Conservation (phyloP, 53 echinoderm and acorn worm species). For the Holothuria scabra region DNA sequence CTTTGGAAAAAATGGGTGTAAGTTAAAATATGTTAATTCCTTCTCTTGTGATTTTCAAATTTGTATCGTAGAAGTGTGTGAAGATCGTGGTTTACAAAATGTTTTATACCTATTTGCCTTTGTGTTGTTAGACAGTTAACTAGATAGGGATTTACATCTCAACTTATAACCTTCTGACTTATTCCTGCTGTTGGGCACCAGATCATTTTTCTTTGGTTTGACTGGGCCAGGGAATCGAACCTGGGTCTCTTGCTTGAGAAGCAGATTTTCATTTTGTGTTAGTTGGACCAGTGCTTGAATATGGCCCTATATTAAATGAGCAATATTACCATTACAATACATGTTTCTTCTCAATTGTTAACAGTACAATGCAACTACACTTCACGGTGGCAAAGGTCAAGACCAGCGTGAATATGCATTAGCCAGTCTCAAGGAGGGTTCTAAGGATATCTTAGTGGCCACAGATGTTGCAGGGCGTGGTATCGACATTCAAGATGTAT, state of each 20-base stretch:
- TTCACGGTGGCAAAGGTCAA: slow-evolving; percentile 96
- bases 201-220: too few relatives aligned
- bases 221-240: too few relatives aligned
- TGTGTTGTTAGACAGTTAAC: too few relatives aligned
- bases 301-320: background rate
- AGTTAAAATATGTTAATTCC: slow-evolving; percentile 37
- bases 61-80: too few relatives aligned
- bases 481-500: slow-evolving; percentile 94
- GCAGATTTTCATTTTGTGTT: too few relatives aligned
- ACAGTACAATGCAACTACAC: slow-evolving; percentile 90
- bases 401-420: slow-evolving; percentile 98
- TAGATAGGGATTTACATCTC: too few relatives aligned
- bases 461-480: slow-evolving; percentile 98
- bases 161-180: too few relatives aligned
- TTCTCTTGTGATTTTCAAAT: too few relatives aligned
- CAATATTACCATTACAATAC: background rate
- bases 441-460: slow-evolving; percentile 94
- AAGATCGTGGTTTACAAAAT: too few relatives aligned
- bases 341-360: slow-evolving; percentile 3
- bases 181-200: too few relatives aligned
- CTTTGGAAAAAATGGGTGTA: slow-evolving; percentile 97
- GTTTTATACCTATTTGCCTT: too few relatives aligned
- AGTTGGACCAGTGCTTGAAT: background rate
- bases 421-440: slow-evolving; percentile 87
- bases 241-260: too few relatives aligned